Base-by-base conservation (phyloP, 2,797 vertebrate species). In the Eremophila alpestris region DNA sequence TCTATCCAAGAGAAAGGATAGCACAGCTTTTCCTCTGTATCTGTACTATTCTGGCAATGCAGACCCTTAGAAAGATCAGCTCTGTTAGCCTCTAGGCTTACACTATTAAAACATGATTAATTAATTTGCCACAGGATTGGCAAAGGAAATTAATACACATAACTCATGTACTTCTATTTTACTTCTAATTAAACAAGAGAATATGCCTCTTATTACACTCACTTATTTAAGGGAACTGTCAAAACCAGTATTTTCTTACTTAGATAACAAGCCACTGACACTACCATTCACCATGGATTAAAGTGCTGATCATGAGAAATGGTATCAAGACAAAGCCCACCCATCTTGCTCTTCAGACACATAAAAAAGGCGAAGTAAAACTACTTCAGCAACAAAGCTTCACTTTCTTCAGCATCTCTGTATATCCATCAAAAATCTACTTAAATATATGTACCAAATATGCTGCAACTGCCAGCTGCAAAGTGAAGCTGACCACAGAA, bases 31-130 rank as follows among this genome's bases (percentile, higher is more conserved):
- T 63, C 16, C 36, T 86, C 43, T 49, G 40, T 58, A 52, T 49
- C 55, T 45, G 32, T 36, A 63, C 18, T n/a, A n/a, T 48, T 78
- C 41, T 69, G 36, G 56, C 63, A 86, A 86, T 5, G 38, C 51
- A 73, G 67, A 49, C 54, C 22, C 77, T 68, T 49, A 88, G 36
- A 78, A 94, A 84, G 41, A 91, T 51, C 40, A 76, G 62, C 43
- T 58, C 74, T 77, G 81, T 69, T 67, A 85, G 68, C 82, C 87
- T 65, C 58, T 51, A 64, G 93, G 79, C 76, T 80, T 75, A 83
- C 36, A 52, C 62, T 67, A 83, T 73, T 94, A 95, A 89, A 93
- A 93, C 41, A 71, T 34, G 92, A 94, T 95, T 89, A 93, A 96
- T 32, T 96, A 89, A 95, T 93, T 91, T 87, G 87, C 80, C 74